These are phyloP conservation scores for Paelopatides confundens DNA, from an alignment of 53 echinoderm and acorn worm species.

Conservation along the genomic window DNA sequence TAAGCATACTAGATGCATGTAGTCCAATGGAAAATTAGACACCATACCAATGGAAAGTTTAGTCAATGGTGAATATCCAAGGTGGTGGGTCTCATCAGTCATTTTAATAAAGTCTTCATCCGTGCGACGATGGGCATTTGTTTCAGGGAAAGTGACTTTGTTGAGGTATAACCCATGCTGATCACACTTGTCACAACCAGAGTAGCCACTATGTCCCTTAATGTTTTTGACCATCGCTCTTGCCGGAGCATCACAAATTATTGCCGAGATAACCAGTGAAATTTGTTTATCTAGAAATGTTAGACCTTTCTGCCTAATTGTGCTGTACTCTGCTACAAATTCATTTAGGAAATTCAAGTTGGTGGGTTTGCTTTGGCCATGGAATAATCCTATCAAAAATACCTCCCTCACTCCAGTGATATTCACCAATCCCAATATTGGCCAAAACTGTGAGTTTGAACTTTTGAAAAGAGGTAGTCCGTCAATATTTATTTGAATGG, in stretches of 20 bases:
- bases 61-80: slow-evolving; percentile 47
- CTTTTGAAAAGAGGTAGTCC: slow-evolving; percentile 63
- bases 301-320: slow-evolving; percentile 37
- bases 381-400: neutral
- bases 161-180: slow-evolving; percentile 54
- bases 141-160: slow-evolving; percentile 68
- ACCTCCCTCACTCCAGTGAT: neutral
- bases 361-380: slow-evolving; percentile 26
- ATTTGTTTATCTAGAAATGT: slow-evolving; percentile 28
- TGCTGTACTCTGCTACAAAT: slow-evolving; percentile 36
- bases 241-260: slow-evolving; percentile 70
- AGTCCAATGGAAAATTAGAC: slow-evolving; percentile 61
- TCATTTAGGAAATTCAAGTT: slow-evolving; percentile 21
- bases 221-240: slow-evolving; percentile 59
- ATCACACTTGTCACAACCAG: slow-evolving; percentile 65
- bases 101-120: slow-evolving; percentile 49
- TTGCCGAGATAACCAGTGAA: neutral
- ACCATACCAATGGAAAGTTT: slow-evolving; percentile 57
- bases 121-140: slow-evolving; percentile 44
- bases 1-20: slow-evolving; percentile 73
- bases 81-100: slow-evolving; percentile 55
- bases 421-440: slow-evolving; percentile 55
- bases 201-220: slow-evolving; percentile 64
- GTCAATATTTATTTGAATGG: slow-evolving; percentile 58
- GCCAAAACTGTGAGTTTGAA: slow-evolving; percentile 60